phyloP scores from a whole-genome alignment of 2,797 vertebrate species.

The Acropternis orthonyx region DNA sequence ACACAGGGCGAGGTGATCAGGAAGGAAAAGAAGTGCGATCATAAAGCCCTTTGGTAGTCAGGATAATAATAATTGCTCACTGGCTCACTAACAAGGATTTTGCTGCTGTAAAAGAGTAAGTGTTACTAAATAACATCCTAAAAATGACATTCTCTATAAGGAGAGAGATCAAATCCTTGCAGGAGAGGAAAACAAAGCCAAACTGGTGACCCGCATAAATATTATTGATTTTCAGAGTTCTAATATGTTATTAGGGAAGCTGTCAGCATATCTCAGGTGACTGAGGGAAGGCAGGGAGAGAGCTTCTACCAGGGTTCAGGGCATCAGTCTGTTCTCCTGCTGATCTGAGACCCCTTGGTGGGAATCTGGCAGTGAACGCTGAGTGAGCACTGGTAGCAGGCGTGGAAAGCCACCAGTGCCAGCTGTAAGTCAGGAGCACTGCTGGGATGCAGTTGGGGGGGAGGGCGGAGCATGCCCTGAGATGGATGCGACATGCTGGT shows the following conservation, averaged over 20 bases:
- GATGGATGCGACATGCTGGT: fast-evolving
- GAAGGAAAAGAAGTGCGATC: neutral
- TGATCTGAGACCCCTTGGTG: neutral
- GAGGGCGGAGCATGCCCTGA: neutral
- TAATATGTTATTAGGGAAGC: neutral
- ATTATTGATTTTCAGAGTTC: neutral
- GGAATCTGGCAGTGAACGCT: neutral
- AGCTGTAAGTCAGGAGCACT: neutral
- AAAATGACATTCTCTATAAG: neutral
- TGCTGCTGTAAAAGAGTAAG: neutral
- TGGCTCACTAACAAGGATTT: neutral
- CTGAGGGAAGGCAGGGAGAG: neutral
- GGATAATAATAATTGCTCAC: neutral
- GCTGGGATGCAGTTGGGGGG: neutral
- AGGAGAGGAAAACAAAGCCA: neutral
- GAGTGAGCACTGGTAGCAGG: neutral
- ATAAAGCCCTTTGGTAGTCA: neutral
- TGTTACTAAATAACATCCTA: neutral
- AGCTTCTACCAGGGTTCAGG: neutral
- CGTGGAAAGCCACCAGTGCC: neutral
- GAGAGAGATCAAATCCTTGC: neutral
- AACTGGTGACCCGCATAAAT: neutral
- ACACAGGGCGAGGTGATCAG: neutral
- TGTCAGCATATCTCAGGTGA: neutral
- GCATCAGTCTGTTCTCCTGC: neutral